Evolutionary conservation across 2,888 invertebrate species (phyloP).

Genomic region (Sturmia bella): DNA sequence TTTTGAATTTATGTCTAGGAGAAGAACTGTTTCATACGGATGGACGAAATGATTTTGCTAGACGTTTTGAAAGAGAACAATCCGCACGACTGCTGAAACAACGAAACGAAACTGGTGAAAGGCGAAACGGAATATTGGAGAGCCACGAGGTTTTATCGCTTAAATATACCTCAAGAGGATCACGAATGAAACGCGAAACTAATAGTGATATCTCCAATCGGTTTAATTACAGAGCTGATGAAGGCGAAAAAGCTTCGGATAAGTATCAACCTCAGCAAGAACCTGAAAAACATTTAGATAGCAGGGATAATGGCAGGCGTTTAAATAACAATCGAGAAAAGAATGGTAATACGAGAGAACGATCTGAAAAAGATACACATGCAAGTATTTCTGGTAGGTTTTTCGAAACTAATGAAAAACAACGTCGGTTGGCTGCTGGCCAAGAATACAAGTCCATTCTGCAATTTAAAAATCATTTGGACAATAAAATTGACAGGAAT

Average conservation of each 20-base stretch:
- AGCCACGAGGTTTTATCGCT: not conserved
- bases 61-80: not conserved
- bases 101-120: not conserved
- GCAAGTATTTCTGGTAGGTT: too few species aligned
- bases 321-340: not conserved
- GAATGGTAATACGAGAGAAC: not conserved
- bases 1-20: conserved; percentile 71
- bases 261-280: not conserved
- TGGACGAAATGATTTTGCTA: conserved; percentile 61
- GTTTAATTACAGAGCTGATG: conserved; percentile 11
- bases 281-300: not conserved
- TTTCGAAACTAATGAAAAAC: too few species aligned
- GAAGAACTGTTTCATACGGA: conserved; percentile 59
- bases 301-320: not conserved
- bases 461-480: not conserved
- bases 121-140: too few species aligned
- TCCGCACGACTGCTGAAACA: not conserved
- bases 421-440: not conserved
- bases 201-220: not conserved
- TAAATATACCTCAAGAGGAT: not conserved
- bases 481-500: not conserved
- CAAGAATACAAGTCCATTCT: not conserved
- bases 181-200: not conserved
- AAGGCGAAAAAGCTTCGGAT: conserved; percentile 14
- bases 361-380: not conserved